Conservation (phyloP, 2,113 vertebrate genomes). For the Heterotis niloticus region DNA sequence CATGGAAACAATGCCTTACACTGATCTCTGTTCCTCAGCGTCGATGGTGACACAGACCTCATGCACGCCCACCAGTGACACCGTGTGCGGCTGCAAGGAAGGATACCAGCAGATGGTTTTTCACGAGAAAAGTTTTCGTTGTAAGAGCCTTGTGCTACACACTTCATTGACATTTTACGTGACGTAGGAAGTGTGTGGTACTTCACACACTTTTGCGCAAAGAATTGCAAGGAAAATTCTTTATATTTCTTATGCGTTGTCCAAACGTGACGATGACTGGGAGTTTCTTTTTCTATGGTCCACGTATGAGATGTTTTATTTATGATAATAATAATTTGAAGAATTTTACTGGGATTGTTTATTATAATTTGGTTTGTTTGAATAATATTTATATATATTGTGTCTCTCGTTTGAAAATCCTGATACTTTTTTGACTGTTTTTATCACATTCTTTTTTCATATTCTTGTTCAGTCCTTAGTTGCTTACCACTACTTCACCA, state of each 20-base stretch:
- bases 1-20: neutral
- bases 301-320: no score
- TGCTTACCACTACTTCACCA: neutral
- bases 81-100: conserved; percentile 27
- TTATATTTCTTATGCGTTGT: no score
- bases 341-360: no score
- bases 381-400: neutral
- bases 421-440: neutral
- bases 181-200: no score
- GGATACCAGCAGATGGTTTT: neutral
- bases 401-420: neutral
- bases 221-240: no score
- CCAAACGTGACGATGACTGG: no score
- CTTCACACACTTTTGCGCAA: no score
- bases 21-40: conserved; percentile 8
- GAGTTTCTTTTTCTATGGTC: no score
- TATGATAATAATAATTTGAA: no score
- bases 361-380: neutral
- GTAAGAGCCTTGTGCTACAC: no score
- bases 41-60: accelerated
- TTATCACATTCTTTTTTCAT: neutral
- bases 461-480: neutral
- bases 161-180: no score
- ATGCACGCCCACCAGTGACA: conserved; percentile 2
- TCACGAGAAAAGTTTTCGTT: no score